Evolutionary conservation across 2,888 invertebrate species (phyloP).

Genomic region (Tetanocera ferruginea): DNA sequence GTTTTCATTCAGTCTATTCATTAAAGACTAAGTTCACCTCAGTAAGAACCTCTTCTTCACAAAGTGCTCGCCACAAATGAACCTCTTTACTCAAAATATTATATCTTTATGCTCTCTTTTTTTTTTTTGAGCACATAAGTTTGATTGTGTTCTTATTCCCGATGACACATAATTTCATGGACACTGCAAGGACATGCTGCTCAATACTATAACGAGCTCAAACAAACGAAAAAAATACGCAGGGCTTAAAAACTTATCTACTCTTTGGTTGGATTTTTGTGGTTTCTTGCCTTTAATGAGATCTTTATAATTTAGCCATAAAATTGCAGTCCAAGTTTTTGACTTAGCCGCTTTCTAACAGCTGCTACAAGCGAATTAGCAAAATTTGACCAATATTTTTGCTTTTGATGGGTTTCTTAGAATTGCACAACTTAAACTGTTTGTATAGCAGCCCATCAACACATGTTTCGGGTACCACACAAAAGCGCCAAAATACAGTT

Average conservation of each 20-base stretch:
- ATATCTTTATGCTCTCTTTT: too few species aligned
- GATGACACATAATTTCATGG: too few species aligned
- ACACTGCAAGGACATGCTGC: too few species aligned
- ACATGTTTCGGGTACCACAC: not conserved
- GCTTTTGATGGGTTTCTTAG: not conserved
- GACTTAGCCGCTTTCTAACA: constrained; percentile 7
- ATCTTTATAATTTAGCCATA: constrained; percentile 14
- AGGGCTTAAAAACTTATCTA: not conserved
- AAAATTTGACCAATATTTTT: not conserved
- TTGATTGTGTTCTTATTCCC: too few species aligned
- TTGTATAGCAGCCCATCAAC: constrained; percentile 20
- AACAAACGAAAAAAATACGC: not conserved
- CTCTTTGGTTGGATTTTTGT: not conserved
- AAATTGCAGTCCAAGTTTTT: not conserved
- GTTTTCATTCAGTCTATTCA: too few species aligned
- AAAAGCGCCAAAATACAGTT: constrained; percentile 55
- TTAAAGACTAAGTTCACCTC: too few species aligned
- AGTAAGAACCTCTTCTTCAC: too few species aligned
- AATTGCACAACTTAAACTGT: constrained; percentile 12
- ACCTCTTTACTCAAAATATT: too few species aligned
- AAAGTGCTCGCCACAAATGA: too few species aligned
- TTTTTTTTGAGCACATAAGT: too few species aligned
- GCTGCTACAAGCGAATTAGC: not conserved
- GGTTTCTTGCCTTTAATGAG: not conserved
- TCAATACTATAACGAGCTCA: too few species aligned